Percentiles rank a stretch among this genome's conserved stretches.
Evolutionary conservation across 2,113 vertebrate genomes (phyloP).

Genomic region (Chrysemys picta): DNA sequence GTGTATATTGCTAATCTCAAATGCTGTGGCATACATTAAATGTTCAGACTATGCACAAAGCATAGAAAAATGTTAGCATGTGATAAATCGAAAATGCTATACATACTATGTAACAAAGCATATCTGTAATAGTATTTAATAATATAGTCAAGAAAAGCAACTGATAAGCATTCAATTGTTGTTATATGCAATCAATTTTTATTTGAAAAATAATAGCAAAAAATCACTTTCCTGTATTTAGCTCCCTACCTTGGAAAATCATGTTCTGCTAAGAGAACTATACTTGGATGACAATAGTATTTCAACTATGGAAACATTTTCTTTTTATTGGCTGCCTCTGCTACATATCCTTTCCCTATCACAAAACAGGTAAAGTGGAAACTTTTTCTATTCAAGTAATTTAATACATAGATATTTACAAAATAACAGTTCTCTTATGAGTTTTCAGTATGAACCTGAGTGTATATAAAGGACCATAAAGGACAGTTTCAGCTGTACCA

Average conservation of each 20-base stretch:
- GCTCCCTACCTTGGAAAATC: slow-evolving; percentile 88
- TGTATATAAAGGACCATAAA: not conserved
- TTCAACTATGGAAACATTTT: slow-evolving; percentile 78
- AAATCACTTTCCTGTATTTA: slow-evolving; percentile 67
- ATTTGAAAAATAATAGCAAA: slow-evolving; percentile 8
- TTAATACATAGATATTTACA: not conserved
- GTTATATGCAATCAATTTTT: slow-evolving; percentile 31
- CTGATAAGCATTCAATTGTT: slow-evolving; percentile 31
- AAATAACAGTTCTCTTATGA: not conserved
- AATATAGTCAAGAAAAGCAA: slow-evolving; percentile 35
- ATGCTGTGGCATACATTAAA: not conserved
- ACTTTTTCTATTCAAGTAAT: not conserved
- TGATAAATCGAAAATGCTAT: not conserved
- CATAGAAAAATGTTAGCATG: not conserved
- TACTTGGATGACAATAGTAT: slow-evolving; percentile 92
- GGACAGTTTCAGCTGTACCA: not conserved
- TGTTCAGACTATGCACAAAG: not conserved
- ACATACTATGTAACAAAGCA: not conserved
- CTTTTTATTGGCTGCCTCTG: slow-evolving; percentile 89
- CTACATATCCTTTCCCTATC: slow-evolving; percentile 83
- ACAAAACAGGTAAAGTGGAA: slow-evolving; percentile 87
- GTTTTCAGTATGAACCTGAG: not conserved
- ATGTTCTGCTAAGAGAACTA: slow-evolving; percentile 91
- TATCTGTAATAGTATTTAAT: not conserved
- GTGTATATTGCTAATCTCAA: not conserved